phyloP scores from a whole-genome alignment of 2,797 vertebrate genomes.

The Takifugu rubripes region DNA sequence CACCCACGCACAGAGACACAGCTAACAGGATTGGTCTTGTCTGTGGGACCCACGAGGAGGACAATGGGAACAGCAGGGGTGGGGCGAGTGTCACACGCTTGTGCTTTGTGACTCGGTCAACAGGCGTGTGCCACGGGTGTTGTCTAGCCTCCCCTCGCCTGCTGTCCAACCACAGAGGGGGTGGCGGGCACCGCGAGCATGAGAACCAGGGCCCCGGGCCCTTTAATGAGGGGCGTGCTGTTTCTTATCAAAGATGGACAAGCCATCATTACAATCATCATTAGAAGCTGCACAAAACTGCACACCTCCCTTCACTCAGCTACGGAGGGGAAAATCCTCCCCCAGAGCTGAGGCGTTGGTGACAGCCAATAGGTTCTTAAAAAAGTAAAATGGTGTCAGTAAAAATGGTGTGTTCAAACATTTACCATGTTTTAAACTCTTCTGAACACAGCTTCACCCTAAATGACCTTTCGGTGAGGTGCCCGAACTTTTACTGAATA shows the following conservation, averaged over 20 bases:
- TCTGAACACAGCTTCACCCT: no score
- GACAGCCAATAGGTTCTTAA: not conserved
- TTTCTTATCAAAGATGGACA: slow-evolving; percentile 78
- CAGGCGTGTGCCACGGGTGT: slow-evolving; percentile 79
- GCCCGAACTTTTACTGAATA: no score
- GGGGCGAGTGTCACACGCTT: slow-evolving; percentile 74
- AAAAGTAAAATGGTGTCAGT: no score
- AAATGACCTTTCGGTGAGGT: no score
- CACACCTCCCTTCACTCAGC: slow-evolving; percentile 34
- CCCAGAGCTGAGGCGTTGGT: not conserved
- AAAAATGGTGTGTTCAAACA: no score
- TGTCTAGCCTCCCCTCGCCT: slow-evolving; percentile 69
- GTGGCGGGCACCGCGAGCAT: slow-evolving; percentile 34
- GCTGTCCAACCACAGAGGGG: slow-evolving; percentile 63
- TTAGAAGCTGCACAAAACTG: slow-evolving; percentile 63
- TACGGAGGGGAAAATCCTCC: slow-evolving; percentile 53
- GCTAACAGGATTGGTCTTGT: slow-evolving; percentile 65
- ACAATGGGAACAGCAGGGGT: slow-evolving; percentile 59
- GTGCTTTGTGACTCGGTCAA: slow-evolving; percentile 77
- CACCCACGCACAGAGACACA: slow-evolving; percentile 7
- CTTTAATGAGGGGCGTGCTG: slow-evolving; percentile 73
- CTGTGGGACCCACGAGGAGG: slow-evolving; percentile 58
- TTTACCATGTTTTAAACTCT: no score
- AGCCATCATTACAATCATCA: slow-evolving; percentile 74
- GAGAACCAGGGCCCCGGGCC: slow-evolving; percentile 58